Base-by-base conservation (phyloP, 2,797 vertebrate species). In the Notolabrus celidotus region DNA sequence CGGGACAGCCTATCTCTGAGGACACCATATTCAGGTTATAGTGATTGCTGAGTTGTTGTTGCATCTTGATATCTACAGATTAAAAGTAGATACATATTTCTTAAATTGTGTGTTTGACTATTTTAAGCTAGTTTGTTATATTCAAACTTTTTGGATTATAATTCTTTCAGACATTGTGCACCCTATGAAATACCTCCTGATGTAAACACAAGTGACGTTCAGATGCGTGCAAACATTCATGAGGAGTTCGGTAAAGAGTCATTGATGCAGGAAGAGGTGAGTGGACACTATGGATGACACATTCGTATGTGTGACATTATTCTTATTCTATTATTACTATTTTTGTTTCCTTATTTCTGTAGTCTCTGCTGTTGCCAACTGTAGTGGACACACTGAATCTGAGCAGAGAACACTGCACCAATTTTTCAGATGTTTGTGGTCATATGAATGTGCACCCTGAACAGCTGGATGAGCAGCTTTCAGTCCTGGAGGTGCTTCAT, bases 21-120 rank as follows among this genome's bases (percentile, higher is more conserved):
- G 84, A 93, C 27, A 17, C 60, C 1, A 50, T 94, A 75, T 91
- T 95, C 83, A 94, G 95, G 97, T 99, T 87, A 20, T 1, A 9
- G 2, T 45, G 9, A 52, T 20, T 25, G 14, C 36, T 45, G 39
- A 41, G 31, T n/a, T 2, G 2, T 25, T 20, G 4, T 17, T 50
- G 1, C 2, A 17, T 56, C 10, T 43, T 46, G 1, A 27, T 54
- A 52, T 25, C n/a, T 15, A 34, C 10, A 3, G 22, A 38, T 2
- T 47, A 25, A 31, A 19, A 5, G 51, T 33, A 23, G n/a, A n/a
- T n/a, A n/a, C n/a, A n/a, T n/a, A n/a, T n/a, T n/a, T n/a, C 5
- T 16, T 41, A 20, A 16, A 9, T 15, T 11, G 10, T 3, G 9
- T 1, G 4, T 7, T 23, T 50, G 27, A 12, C 16, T n/a, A n/a